Conservation (phyloP, 2,113 vertebrate genomes). For the Danio rerio region GRCz12tu NC_133184.1:42748501-42749000, state of each 20-base stretch:
- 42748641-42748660: too few species aligned
- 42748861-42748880: slow-evolving; percentile 4
- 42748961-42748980: slow-evolving; percentile 81
- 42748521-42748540: too few species aligned
- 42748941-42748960: slow-evolving; percentile 89
- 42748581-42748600: too few species aligned
- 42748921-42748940: slow-evolving; percentile 89
- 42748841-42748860: slow-evolving; percentile 88
- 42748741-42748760: slow-evolving; percentile 88
- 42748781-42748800: slow-evolving; percentile 89
- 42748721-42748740: slow-evolving; percentile 88
- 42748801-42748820: slow-evolving; percentile 93
- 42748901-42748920: slow-evolving; percentile 10
- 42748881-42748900: not conserved
- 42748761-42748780: slow-evolving; percentile 95
- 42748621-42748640: too few species aligned
- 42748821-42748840: slow-evolving; percentile 87
- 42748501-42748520: too few species aligned
- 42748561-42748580: too few species aligned
- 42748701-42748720: slow-evolving; percentile 87
- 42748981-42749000: slow-evolving; percentile 84
- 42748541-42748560: too few species aligned
- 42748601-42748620: not conserved
- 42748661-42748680: not conserved
- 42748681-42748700: slow-evolving; percentile 92